Conservation (phyloP, 2,888 invertebrate species). For the Neocrepidodera transversa region DNA sequence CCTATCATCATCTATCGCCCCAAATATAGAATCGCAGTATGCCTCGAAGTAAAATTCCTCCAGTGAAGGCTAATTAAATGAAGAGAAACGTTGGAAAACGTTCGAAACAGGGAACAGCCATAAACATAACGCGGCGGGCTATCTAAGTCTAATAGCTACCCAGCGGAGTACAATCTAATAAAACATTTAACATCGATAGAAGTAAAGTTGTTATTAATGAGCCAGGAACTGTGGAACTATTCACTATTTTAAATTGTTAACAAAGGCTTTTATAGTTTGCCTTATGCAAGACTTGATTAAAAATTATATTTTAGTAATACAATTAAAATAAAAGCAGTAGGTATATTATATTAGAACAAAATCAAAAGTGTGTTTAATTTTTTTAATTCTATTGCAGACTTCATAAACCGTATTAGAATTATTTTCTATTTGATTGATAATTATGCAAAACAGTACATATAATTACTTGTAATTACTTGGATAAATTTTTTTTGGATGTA, state of each 20-base stretch:
- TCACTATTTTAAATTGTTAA: background rate
- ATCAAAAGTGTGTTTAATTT: too few relatives aligned
- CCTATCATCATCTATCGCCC: background rate
- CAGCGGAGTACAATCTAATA: slow-evolving; percentile 17
- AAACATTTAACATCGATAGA: slow-evolving; percentile 14
- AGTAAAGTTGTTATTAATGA: slow-evolving; percentile 19
- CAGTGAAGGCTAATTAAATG: slow-evolving; percentile 4
- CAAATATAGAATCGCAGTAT: background rate
- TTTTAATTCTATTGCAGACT: too few relatives aligned
- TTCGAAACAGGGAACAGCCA: slow-evolving; percentile 22
- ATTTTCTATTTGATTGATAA: too few relatives aligned
- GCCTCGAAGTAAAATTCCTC: background rate
- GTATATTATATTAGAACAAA: too few relatives aligned
- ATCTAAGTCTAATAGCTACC: slow-evolving; percentile 18
- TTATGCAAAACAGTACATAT: too few relatives aligned
- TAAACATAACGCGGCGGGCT: slow-evolving; percentile 23
- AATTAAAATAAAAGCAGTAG: too few relatives aligned
- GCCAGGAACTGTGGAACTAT: background rate
- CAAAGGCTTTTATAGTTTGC: too few relatives aligned
- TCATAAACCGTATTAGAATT: too few relatives aligned
- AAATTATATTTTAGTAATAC: too few relatives aligned
- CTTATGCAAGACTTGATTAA: too few relatives aligned
- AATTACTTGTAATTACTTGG: too few relatives aligned
- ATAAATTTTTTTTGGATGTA: too few relatives aligned
- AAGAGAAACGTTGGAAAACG: slow-evolving; percentile 17